Conservation (phyloP, 2,797 vertebrate species). For the Macroramphosus scolopax region DNA sequence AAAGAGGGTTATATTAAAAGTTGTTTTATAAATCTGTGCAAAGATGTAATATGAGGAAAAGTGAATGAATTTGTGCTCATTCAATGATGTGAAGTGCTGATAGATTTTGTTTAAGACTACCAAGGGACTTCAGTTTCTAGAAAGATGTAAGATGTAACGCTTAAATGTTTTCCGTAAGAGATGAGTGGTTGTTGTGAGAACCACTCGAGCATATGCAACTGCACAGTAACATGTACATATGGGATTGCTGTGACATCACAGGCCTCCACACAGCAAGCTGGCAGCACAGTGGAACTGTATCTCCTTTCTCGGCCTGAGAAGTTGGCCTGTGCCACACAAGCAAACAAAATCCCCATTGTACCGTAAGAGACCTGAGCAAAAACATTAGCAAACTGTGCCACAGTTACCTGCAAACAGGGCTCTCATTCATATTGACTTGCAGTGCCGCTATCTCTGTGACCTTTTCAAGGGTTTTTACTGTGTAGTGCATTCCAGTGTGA, state of each 20-base stretch:
- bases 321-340: slow-evolving; percentile 37
- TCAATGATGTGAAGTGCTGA: too few relatives aligned
- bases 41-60: too few relatives aligned
- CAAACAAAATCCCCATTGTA: slow-evolving; percentile 73
- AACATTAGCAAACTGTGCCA: slow-evolving; percentile 52
- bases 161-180: background rate
- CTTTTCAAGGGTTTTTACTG: slow-evolving; percentile 46
- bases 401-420: slow-evolving; percentile 56
- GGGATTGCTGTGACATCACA: slow-evolving; percentile 10
- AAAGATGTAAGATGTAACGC: background rate
- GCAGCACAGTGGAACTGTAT: slow-evolving; percentile 43
- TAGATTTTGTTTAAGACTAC: too few relatives aligned
- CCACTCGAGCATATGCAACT: background rate
- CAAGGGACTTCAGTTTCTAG: too few relatives aligned
- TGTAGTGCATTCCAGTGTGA: slow-evolving; percentile 46
- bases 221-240: background rate
- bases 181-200: background rate
- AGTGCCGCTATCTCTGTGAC: slow-evolving; percentile 51
- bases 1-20: too few relatives aligned
- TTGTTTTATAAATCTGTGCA: too few relatives aligned
- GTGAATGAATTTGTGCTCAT: too few relatives aligned
- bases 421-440: slow-evolving; percentile 52
- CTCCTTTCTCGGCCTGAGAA: slow-evolving; percentile 30
- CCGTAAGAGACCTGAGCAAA: slow-evolving; percentile 34
- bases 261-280: background rate